phyloP scores from a whole-genome alignment of 2,797 vertebrate species.

The Eospalax fontanierii region DNA sequence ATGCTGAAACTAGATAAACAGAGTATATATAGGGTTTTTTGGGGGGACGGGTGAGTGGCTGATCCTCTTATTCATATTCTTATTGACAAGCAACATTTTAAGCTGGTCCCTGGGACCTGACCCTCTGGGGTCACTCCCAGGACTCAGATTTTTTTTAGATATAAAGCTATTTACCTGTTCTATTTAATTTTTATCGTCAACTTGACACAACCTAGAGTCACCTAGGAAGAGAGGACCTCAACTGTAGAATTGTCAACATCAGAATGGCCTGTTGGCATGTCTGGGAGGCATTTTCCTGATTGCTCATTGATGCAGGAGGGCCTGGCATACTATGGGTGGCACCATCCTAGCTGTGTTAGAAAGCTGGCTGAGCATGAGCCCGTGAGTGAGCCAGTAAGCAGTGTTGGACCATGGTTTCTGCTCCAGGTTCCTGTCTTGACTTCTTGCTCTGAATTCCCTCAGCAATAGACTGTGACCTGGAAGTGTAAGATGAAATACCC shows the following conservation, averaged over 20 bases:
- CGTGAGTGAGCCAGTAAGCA: accelerated
- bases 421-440: not conserved
- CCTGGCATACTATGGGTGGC: too few relatives aligned
- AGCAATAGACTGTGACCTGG: not conserved
- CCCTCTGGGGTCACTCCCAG: not conserved
- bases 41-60: too few relatives aligned
- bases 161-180: not conserved
- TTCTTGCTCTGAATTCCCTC: not conserved
- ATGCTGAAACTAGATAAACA: not conserved
- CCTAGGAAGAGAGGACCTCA: not conserved
- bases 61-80: not conserved
- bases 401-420: not conserved
- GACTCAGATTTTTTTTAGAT: not conserved
- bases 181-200: not conserved
- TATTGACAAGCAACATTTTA: not conserved
- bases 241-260: not conserved
- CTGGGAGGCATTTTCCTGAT: not conserved
- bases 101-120: not conserved
- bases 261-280: not conserved
- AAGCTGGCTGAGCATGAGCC: not conserved
- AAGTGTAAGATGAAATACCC: not conserved
- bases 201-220: not conserved
- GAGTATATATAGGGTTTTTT: not conserved
- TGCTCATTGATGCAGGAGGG: not conserved
- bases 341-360: too few relatives aligned